A percentile compares a stretch with the other conserved stretches of the same genome.
Conservation (phyloP, 2,888 invertebrate genomes). For the Pherbina coryleti region DNA sequence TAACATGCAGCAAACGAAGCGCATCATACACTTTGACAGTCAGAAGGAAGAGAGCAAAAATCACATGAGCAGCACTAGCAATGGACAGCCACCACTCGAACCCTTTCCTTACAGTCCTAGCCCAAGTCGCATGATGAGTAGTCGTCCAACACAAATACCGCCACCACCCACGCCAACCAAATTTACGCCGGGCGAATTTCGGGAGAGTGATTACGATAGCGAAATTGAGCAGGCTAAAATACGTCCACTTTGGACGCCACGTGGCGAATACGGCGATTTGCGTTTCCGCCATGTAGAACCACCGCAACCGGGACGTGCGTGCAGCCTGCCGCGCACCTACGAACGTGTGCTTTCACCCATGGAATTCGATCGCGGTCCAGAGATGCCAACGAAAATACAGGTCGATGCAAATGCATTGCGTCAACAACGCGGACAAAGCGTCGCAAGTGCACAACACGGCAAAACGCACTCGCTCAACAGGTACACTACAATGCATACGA, state of each 20-base stretch:
- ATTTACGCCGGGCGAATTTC: slow-evolving; percentile 76
- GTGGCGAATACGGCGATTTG: slow-evolving; percentile 73
- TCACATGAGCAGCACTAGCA: slow-evolving; percentile 38
- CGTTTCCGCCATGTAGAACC: slow-evolving; percentile 76
- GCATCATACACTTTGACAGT: slow-evolving; percentile 77
- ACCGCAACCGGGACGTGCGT: slow-evolving; percentile 71
- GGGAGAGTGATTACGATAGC: slow-evolving; percentile 80
- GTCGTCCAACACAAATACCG: slow-evolving; percentile 67
- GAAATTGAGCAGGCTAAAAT: slow-evolving; percentile 76
- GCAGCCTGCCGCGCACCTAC: slow-evolving; percentile 71
- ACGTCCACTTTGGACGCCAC: slow-evolving; percentile 76
- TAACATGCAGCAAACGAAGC: slow-evolving; percentile 78
- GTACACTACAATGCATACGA: slow-evolving; percentile 57
- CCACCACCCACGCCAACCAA: slow-evolving; percentile 75
- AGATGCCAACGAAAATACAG: slow-evolving; percentile 67
- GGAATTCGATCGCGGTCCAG: slow-evolving; percentile 74
- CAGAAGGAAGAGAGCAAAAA: slow-evolving; percentile 59
- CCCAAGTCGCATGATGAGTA: slow-evolving; percentile 60
- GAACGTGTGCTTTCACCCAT: slow-evolving; percentile 74
- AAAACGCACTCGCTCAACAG: slow-evolving; percentile 65
- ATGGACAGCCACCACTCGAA: slow-evolving; percentile 58
- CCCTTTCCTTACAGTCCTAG: slow-evolving; percentile 71
- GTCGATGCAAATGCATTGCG: slow-evolving; percentile 59
- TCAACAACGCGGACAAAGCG: slow-evolving; percentile 57
- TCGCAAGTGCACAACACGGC: slow-evolving; percentile 45